Conservation (phyloP, 1,140 invertebrate genomes). For the Arion vulgaris region DNA sequence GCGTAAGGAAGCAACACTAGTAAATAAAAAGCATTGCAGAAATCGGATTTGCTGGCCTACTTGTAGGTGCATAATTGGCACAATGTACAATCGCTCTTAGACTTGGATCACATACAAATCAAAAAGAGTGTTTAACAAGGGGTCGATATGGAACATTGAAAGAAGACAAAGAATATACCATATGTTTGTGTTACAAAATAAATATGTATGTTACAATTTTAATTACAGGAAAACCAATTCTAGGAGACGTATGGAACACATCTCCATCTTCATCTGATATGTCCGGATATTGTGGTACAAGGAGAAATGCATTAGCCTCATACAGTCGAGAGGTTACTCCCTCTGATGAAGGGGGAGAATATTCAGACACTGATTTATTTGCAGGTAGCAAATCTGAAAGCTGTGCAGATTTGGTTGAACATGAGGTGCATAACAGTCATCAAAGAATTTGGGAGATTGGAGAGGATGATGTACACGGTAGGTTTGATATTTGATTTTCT, state of each 20-base stretch:
- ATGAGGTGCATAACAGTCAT: neutral
- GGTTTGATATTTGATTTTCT: neutral
- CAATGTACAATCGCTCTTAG: no score
- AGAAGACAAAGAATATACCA: no score
- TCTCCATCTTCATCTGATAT: conserved; percentile 24
- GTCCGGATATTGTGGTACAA: neutral
- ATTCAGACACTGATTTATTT: conserved; percentile 2
- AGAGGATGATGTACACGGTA: conserved; percentile 2
- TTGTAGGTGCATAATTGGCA: no score
- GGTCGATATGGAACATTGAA: no score
- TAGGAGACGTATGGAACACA: conserved; percentile 31
- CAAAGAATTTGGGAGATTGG: conserved; percentile 4
- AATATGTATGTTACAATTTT: no score
- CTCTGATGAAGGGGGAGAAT: conserved; percentile 21
- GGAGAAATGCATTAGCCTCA: neutral
- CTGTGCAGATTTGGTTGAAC: neutral
- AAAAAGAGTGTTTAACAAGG: no score
- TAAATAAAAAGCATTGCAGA: no score
- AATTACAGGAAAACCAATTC: conserved; percentile 21
- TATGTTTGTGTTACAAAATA: no score
- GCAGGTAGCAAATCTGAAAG: neutral
- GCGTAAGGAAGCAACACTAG: no score
- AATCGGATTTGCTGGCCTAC: no score
- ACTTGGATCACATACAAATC: no score
- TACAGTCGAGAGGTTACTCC: conserved; percentile 29